A percentile compares a stretch with the other conserved stretches of the same genome.
Evolutionary conservation across 2,113 vertebrate species (phyloP).

Genomic region (Anhinga anhinga): DNA sequence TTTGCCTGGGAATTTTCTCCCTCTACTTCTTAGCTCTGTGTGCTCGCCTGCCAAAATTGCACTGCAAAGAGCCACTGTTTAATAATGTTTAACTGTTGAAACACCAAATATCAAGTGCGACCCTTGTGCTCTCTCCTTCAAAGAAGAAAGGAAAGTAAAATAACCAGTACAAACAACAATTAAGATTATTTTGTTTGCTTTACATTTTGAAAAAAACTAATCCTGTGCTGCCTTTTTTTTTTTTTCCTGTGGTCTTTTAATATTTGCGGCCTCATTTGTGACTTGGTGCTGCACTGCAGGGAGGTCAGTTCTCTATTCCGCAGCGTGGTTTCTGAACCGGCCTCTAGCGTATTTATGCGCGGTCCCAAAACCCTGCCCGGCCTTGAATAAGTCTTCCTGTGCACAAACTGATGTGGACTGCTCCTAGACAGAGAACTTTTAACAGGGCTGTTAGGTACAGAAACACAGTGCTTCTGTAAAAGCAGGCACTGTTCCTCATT

Average conservation of each 20-base stretch:
- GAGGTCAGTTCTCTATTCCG: background rate
- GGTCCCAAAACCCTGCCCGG: background rate
- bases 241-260: background rate
- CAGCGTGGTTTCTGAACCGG: background rate
- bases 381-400: background rate
- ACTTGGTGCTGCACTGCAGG: background rate
- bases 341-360: background rate
- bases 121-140: slow-evolving; percentile 40
- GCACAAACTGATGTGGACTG: background rate
- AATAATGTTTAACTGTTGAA: slow-evolving; percentile 47
- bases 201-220: background rate
- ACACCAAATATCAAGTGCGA: background rate
- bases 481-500: background rate
- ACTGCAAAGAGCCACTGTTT: background rate
- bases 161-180: background rate
- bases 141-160: slow-evolving; percentile 39
- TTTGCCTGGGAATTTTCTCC: background rate
- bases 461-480: background rate
- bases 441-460: background rate
- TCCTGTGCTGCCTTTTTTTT: background rate
- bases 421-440: background rate
- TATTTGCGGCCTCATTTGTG: background rate
- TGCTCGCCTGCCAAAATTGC: background rate
- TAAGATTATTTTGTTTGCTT: background rate
- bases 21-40: background rate